phyloP scores from a whole-genome alignment of 2,797 vertebrate species.

The Darevskia mixta region DNA sequence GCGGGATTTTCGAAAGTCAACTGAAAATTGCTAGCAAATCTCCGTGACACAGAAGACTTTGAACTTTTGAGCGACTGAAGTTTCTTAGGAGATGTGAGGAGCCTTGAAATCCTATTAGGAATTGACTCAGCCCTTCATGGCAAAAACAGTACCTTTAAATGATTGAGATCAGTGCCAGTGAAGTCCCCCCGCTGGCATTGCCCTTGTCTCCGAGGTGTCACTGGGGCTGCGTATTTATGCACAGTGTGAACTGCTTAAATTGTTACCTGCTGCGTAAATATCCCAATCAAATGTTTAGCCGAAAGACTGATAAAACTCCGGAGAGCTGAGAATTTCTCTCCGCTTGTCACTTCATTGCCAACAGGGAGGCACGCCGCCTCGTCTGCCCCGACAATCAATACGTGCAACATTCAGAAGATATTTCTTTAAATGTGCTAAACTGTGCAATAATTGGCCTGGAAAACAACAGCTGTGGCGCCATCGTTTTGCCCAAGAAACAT shows the following conservation, averaged over 20 bases:
- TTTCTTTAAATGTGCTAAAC: slow-evolving; percentile 1
- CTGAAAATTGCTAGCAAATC: not conserved
- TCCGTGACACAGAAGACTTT: not conserved
- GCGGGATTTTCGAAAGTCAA: not conserved
- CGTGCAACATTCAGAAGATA: not conserved
- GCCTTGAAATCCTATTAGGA: not conserved
- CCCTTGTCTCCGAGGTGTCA: not conserved
- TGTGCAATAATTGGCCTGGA: slow-evolving; percentile 20
- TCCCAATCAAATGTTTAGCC: slow-evolving; percentile 18
- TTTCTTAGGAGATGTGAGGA: not conserved
- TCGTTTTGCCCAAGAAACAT: not conserved
- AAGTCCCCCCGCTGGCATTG: too few relatives aligned
- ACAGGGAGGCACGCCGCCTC: not conserved
- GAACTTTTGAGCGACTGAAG: not conserved
- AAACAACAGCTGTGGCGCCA: slow-evolving; percentile 27
- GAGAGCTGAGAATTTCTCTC: not conserved
- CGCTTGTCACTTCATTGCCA: not conserved
- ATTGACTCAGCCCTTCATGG: not conserved
- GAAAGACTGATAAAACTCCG: not conserved
- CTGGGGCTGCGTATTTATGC: not conserved
- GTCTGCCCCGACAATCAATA: not conserved
- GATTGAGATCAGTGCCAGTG: not conserved
- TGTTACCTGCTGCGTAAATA: not conserved
- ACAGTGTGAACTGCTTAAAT: not conserved
- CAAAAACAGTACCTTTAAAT: not conserved